Conservation (phyloP, 2,113 vertebrate genomes). For the Eleginops maclovinus region DNA sequence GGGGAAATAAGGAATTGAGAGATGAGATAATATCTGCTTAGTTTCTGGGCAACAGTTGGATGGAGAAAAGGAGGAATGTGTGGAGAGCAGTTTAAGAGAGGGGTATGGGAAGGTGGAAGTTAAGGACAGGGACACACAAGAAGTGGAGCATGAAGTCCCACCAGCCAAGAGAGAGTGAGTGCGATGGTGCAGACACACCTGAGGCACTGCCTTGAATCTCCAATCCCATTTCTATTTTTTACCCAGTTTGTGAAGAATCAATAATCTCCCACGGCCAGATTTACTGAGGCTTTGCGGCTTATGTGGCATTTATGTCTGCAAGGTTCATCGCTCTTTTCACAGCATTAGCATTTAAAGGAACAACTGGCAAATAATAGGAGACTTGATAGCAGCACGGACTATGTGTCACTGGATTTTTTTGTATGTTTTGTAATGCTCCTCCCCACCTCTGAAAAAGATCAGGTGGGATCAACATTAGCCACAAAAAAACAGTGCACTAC, state of each 20-base stretch:
- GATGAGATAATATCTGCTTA: background rate
- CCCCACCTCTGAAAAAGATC: background rate
- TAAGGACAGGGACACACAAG: background rate
- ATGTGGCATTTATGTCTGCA: background rate
- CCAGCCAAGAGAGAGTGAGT: background rate
- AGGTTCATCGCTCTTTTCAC: background rate
- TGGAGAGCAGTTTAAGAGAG: background rate
- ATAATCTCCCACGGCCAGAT: background rate
- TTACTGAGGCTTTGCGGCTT: background rate
- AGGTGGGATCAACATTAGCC: background rate
- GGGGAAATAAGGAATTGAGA: background rate
- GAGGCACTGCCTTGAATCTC: constrained; percentile 2
- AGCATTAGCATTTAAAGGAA: background rate
- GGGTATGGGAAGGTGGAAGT: background rate
- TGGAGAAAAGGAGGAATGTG: background rate
- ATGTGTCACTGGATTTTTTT: background rate
- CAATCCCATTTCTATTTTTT: background rate
- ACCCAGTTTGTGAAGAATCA: no score
- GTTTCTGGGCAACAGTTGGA: no score
- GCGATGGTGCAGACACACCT: background rate
- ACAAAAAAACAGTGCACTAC: background rate
- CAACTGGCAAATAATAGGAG: background rate
- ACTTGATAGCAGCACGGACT: background rate
- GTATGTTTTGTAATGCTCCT: no score
- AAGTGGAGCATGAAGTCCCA: constrained; percentile 3